Evolutionary conservation across 1,140 invertebrate species (phyloP).

Genomic region (Heliconius hermathena): DNA sequence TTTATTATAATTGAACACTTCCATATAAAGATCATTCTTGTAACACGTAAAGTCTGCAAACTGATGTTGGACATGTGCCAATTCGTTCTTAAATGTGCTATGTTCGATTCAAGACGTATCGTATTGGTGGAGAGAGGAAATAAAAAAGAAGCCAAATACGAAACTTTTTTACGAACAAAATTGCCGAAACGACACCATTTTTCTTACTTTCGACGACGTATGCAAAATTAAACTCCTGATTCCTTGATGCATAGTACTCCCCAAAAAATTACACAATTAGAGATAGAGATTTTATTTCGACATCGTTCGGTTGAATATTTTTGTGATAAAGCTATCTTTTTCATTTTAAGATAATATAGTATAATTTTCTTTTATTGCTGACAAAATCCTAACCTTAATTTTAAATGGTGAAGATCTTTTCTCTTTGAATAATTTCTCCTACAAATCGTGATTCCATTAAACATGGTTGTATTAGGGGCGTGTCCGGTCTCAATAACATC

Average conservation of each 20-base stretch:
- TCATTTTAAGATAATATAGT: conserved; percentile 12
- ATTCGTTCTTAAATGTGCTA: conserved; percentile 21
- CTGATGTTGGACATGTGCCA: conserved; percentile 31
- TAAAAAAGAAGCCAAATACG: not conserved
- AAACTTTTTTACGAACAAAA: not conserved
- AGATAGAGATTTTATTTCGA: conserved; percentile 13
- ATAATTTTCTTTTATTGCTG: conserved; percentile 19
- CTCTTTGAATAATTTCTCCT: conserved; percentile 17
- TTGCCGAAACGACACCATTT: conserved; percentile 3
- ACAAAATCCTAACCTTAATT: conserved; percentile 24
- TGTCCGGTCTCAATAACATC: conserved; percentile 29
- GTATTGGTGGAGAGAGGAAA: not conserved
- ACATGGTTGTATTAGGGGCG: conserved; percentile 27
- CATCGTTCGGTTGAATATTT: conserved; percentile 7
- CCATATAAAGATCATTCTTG: conserved; percentile 1
- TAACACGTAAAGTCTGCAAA: conserved; percentile 4
- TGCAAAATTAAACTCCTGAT: conserved; percentile 9
- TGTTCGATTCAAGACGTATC: conserved; percentile 27
- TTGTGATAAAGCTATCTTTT: conserved; percentile 6
- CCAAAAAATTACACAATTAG: not conserved
- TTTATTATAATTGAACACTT: not conserved
- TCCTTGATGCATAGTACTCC: not conserved
- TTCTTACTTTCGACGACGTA: conserved; percentile 8
- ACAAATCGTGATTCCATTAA: conserved; percentile 6
- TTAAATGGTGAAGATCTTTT: conserved; percentile 10